Evolutionary conservation across 53 echinoderm and acorn worm genomes (phyloP), one percentile per base, ranked within the genome.

Genomic region (Holothuria leucospilota): DNA sequence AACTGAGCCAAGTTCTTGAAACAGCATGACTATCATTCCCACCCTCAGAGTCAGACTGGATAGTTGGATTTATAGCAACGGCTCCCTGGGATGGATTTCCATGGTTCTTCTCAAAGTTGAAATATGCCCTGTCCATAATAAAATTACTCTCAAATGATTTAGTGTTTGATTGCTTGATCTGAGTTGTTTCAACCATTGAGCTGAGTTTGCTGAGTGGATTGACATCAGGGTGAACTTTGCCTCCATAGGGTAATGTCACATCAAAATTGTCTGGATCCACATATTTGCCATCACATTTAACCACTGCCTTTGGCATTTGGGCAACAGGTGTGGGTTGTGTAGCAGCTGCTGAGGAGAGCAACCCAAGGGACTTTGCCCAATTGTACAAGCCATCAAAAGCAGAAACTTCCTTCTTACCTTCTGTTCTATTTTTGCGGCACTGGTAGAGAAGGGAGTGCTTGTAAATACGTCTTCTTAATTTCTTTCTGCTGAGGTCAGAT

Each of bases 181-280:
- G 80, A 34, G 80, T 80, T 29, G 80, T 80, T 80, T 96, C 94
- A 20, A 96, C 96, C 96, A 96, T 96, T 62, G 92, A 92, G 51
- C 94, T 90, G 41, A 96, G 84, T 40, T 94, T 94, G 39, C 94
- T 92, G 13, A 96, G 89, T 15, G 96, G 96, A 89, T 96, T 94
- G 9, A 77, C 82, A 62, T 87, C 91, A 15, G 96, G 96, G 40
- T 86, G 84, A 34, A 96, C 89, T 53, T 92, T 94, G 26, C 80
- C 80, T 30, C 80, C 80, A 28, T 80, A 80, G 9, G 80, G 80
- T 38, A 80, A 34, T 53, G 80, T 80, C 59, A 80, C 80, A 85
- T 94, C 94, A 74, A 96, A 90, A 52, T 96, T 92, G 81, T 96
- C 96, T n/a, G 96, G 94, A 77, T 94, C 92, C 18, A 96, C 94